Evolutionary conservation across 2,888 invertebrate genomes (phyloP), one percentile per base, ranked within the genome.

Genomic region (Gasteruption jaculator): DNA sequence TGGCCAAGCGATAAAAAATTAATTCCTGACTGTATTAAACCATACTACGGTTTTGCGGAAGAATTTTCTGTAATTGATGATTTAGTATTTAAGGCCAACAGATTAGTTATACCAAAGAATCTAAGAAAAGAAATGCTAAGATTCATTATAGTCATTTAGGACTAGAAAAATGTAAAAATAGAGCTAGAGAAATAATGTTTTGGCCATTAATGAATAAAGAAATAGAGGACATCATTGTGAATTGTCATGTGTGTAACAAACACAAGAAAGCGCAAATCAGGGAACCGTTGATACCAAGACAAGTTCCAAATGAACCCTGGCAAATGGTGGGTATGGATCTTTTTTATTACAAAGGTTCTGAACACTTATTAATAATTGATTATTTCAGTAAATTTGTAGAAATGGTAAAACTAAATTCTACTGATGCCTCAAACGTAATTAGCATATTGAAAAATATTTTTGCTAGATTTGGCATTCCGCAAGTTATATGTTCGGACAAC

Each of bases 71-170:
- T 44, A 22, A 34, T 39, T 27, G 35, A 48, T 18, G 48, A 42
- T n/a, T 34, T 53, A 36, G 27, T 55, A 11, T 53, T 48, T 26
- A 50, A 48, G 36, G 39, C 38, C 24, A 21, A 41, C 15, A 38
- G 44, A 38, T 31, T 55, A 21, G 48, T 52, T 29, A 46, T 56
- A 10, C 50, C 53, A 16, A 39, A 40, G 33, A 37, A 16, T 6
- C 27, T 47, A 41, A 41, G 49, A 43, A 42, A 47, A 14, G 44
- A 45, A 29, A 49, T 59, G 27, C 47, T 59, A 19, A 29, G 37
- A 41, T 58, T 21, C 56, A 61, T 36, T 56, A 54, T 42, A 43
- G 48, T 3, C 60, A 63, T 38, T 37, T 53, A 37, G 55, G 57
- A 1, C 45, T 52, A 16, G 53, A 52, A 35, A 53, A 52, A 40